Base-by-base conservation (phyloP, 2,113 vertebrate species). In the Podiceps cristatus region DNA sequence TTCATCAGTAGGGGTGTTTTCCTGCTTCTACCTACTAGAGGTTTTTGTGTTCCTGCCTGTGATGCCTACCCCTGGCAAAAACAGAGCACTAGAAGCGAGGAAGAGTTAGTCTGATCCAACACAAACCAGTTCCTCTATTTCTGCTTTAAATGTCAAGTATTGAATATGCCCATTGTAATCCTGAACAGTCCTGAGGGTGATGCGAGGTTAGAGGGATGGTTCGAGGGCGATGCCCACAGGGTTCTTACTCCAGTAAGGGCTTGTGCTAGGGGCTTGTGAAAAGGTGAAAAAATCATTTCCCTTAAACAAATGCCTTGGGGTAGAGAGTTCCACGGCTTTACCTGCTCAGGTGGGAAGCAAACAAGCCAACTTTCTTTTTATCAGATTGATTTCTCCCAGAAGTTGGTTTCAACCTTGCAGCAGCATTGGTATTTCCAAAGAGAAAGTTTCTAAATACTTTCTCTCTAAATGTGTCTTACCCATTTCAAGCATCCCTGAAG, bases 151-250 rank as follows among this genome's bases (percentile, higher is more conserved):
- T 77, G 42, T 4, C 1, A 5, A 68, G 16, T 13, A 68, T 1
- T 16, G 44, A 64, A 49, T 37, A 42, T 25, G 22, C 14, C 28
- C 52, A 14, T 25, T 49, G 18, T 24, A 59, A 40, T 52, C 56
- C 69, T 58, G 58, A 73, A 6, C 45, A 66, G 58, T 9, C 29
- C 59, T 66, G n/a, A 37, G n/a, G 18, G 9, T 3, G 17, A 10
- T 8, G 19, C 60, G 76, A 13, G 24, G 8, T 18, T 56, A 50
- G 58, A 80, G 28, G 24, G 16, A 8, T 22, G 58, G 52, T 59
- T 72, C 3, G 6, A 66, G 27, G n/a, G 17, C n/a, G 49, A 33
- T 29, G 29, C 33, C 24, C 0, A 0, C 18, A 10, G 27, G 7
- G 29, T 29, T 56, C 55, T 77, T 64, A 25, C 20, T 47, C 44